Evolutionary conservation across 2,888 invertebrate genomes (phyloP).

Genomic region (Ichneumon xanthorius): DNA sequence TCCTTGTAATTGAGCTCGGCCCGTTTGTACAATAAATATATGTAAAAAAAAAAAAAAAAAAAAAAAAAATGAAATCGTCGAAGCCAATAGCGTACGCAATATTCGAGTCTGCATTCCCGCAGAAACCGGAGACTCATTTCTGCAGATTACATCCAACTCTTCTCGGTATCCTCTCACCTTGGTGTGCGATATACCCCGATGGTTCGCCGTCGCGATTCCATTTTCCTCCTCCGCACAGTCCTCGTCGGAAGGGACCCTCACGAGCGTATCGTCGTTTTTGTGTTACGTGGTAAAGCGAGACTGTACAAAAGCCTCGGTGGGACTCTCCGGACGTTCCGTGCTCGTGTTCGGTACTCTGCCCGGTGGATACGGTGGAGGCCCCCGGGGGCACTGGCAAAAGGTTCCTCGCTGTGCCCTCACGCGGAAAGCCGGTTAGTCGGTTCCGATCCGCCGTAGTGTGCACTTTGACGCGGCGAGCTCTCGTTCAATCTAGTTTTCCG

Average conservation of each 20-base stretch:
- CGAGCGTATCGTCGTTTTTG: background rate
- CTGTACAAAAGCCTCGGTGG: conserved; percentile 3
- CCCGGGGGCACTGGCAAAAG: conserved; percentile 67
- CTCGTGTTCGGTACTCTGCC: conserved; percentile 59
- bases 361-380: conserved; percentile 41
- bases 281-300: conserved; percentile 4
- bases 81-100: background rate
- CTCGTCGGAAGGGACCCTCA: conserved; percentile 4
- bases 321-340: background rate
- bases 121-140: conserved; percentile 7
- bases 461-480: conserved; percentile 50
- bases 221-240: conserved; percentile 36
- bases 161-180: conserved; percentile 40
- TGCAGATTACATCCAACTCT: conserved; percentile 4
- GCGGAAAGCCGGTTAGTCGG: conserved; percentile 82
- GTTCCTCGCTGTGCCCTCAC: conserved; percentile 74
- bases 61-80: background rate
- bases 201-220: conserved; percentile 44
- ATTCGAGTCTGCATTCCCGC: background rate
- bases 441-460: conserved; percentile 76
- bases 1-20: too few relatives aligned
- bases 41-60: background rate
- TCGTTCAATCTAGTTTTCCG: background rate
- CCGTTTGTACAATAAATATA: too few relatives aligned
- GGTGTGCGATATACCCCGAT: conserved; percentile 41